Percentiles rank a stretch among this genome's conserved stretches.
Evolutionary conservation across 2,797 vertebrate species (phyloP).

Genomic region (Poeciliopsis infans): DNA sequence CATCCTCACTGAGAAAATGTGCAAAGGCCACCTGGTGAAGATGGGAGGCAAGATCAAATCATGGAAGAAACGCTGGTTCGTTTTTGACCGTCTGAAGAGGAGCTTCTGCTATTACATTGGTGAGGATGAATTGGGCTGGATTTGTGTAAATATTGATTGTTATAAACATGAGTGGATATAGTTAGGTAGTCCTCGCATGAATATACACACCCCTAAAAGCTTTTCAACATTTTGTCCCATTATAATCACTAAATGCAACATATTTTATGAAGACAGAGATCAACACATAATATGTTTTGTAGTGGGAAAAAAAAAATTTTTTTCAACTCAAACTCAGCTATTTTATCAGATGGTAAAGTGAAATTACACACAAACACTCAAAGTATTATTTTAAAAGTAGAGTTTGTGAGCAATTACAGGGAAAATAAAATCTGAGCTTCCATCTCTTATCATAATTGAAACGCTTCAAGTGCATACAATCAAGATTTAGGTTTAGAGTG

Average conservation of each 20-base stretch:
- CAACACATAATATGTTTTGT: not conserved
- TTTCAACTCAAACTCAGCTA: not conserved
- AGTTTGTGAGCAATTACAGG: not conserved
- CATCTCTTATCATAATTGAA: not conserved
- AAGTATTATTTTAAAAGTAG: not conserved
- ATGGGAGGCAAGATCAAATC: conserved; percentile 99
- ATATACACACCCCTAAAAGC: not conserved
- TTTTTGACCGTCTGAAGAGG: conserved; percentile 97
- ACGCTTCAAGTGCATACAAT: not conserved
- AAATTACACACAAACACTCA: not conserved
- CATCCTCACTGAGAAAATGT: conserved; percentile 92
- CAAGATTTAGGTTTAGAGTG: not conserved
- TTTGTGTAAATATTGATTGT: not conserved
- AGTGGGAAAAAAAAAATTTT: not conserved
- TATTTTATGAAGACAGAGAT: not conserved
- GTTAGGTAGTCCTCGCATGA: not conserved
- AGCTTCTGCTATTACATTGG: conserved; percentile 94
- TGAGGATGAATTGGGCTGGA: conserved; percentile 66
- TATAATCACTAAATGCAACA: not conserved
- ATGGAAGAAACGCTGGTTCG: conserved; percentile 99
- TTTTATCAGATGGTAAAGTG: not conserved
- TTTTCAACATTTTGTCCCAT: not conserved
- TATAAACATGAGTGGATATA: not conserved
- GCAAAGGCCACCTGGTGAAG: conserved; percentile 96
- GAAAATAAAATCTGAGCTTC: not conserved